A percentile compares a stretch with the other conserved stretches of the same genome.
phyloP scores from a whole-genome alignment of 2,888 invertebrate species.

The Piscicola geometra region DNA sequence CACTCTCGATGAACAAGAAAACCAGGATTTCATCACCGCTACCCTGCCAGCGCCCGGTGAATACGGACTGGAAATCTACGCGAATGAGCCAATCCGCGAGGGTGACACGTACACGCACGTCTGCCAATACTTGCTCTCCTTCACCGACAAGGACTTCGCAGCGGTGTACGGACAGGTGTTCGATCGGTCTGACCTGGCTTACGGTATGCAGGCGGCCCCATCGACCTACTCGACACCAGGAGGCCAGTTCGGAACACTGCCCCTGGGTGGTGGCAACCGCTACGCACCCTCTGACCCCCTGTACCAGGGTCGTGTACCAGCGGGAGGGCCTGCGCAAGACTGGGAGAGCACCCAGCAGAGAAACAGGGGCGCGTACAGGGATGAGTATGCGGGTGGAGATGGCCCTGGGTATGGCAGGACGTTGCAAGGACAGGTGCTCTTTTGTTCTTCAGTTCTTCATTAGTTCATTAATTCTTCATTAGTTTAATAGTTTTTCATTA shows the following conservation, averaged over 20 bases:
- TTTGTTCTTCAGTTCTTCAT: too few species aligned
- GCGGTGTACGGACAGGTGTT: conserved; percentile 44
- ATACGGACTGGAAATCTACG: conserved; percentile 56
- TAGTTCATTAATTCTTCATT: too few species aligned
- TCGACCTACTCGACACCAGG: conserved; percentile 39
- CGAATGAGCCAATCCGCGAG: conserved; percentile 55
- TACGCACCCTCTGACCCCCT: conserved; percentile 28
- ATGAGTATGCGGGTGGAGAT: conserved; percentile 10
- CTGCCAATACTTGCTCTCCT: conserved; percentile 46
- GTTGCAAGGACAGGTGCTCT: conserved; percentile 7
- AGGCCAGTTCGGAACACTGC: conserved; percentile 39
- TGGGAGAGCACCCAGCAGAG: conserved; percentile 18
- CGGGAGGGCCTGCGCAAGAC: conserved; percentile 28
- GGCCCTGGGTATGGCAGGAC: conserved; percentile 2
- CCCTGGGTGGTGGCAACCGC: conserved; percentile 24
- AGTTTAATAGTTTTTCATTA: too few species aligned
- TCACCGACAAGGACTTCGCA: conserved; percentile 43
- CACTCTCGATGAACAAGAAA: conserved; percentile 49
- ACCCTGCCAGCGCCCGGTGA: conserved; percentile 53
- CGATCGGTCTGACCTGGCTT: conserved; percentile 42
- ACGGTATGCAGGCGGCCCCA: conserved; percentile 39
- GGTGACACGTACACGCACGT: conserved; percentile 48
- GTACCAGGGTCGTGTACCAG: background rate
- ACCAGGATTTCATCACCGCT: conserved; percentile 48
- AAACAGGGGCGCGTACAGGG: conserved; percentile 21